Evolutionary conservation across 2,888 invertebrate species (phyloP), one percentile per base, ranked within the genome.

Genomic region (Chrysolina oricalcia): DNA sequence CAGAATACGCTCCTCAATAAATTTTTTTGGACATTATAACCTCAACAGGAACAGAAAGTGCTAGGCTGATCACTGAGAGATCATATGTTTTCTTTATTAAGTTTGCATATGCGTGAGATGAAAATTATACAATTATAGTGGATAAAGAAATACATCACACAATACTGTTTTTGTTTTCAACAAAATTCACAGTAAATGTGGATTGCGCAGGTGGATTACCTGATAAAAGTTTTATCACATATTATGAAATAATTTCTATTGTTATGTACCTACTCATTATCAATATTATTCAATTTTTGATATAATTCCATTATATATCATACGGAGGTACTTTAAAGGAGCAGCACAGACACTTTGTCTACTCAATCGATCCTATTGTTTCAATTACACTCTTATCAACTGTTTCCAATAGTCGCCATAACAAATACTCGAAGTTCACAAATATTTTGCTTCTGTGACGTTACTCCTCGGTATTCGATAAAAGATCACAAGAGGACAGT

Each of bases 201-300:
- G 27, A 59, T 21, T 21, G 23, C 23, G 23, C 15, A 73, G 64
- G 50, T 69, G 53, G 63, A 63, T 73, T 73, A 69, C 40, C 69
- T 69, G 73, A 73, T 73, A 73, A 73, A 63, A 23, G 21, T 73
- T 69, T 69, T 69, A 73, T 73, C 73, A 35, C 8, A 63, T 73
- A 69, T 69, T 73, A 73, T 69, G 73, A 73, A 73, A 73, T 48
- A 73, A 41, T 59, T 69, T 67, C 73, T 73, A 73, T 68, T 73
- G 73, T 73, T 69, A 69, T 73, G 53, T 53, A 11, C 11, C 53
- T 11, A 35, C 0, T 43, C 65, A 53, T 73, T 73, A 73, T 73
- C 73, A 69, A 69, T 69, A 62, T 73, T 73, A 73, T 73, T 73
- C 69, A 69, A 73, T 68, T 73, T 69, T 73, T 73, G 73, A 73